These are phyloP conservation scores for Platygyra sinensis DNA, from an alignment of 64 coral and sea anemone species.

Conservation along the genomic window DNA sequence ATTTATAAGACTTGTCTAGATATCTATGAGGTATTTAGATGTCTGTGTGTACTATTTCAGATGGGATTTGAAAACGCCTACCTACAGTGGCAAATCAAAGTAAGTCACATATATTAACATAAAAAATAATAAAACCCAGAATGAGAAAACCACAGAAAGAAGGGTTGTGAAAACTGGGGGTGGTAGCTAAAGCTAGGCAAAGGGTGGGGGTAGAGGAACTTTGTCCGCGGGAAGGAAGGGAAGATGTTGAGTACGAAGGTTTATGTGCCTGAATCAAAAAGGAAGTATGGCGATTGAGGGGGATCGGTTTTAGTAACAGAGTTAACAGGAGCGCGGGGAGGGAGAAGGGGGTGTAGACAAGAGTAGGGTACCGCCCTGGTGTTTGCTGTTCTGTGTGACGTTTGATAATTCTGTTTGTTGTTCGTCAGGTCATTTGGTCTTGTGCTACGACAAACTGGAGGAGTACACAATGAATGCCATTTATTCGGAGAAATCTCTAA, in stretches of 20 bases:
- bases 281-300: no score
- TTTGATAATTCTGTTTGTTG: neutral
- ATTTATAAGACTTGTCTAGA: neutral
- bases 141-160: no score
- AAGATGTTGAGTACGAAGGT: no score
- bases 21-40: neutral
- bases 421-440: constrained; percentile 76
- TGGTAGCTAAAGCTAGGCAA: neutral
- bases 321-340: neutral
- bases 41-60: constrained; percentile 38
- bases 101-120: constrained; percentile 5
- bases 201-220: no score
- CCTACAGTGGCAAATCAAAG: constrained; percentile 81
- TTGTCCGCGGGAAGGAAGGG: no score
- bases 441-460: constrained; percentile 82
- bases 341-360: no score
- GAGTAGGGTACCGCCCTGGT: no score
- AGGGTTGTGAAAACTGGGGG: no score
- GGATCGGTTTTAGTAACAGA: no score
- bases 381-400: no score
- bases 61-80: constrained; percentile 82
- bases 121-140: neutral
- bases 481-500: constrained; percentile 86
- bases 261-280: no score
- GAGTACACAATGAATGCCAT: constrained; percentile 89